Evolutionary conservation across 2,797 vertebrate species (phyloP), one percentile per base, ranked within the genome.

Genomic region (Buceros bicornis): DNA sequence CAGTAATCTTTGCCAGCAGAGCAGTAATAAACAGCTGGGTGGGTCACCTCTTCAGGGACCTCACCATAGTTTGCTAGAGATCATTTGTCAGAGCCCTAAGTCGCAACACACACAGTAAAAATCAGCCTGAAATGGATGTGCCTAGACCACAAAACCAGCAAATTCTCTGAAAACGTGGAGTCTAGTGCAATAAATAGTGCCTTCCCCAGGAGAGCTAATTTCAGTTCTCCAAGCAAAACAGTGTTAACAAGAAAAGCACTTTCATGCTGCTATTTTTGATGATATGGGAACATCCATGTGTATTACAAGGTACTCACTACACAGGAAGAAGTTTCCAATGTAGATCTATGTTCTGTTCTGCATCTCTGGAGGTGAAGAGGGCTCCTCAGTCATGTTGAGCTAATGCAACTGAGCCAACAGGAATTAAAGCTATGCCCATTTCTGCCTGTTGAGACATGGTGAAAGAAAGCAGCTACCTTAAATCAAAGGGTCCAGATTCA

Each of bases 401-500:
- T 94, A 87, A 91, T 57, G 74, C 1, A 2, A 67, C 45, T 71
- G 86, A 94, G 74, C 74, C 86, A 96, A 87, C 57, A 92, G 92
- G 92, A 94, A 97, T 95, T 87, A 95, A 91, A 89, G 84, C 71
- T 79, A 73, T 94, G 88, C 88, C 54, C 61, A 64, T 78, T 88
- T 42, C 86, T 96, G 83, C 96, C 81, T 95, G 94, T 96, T 93
- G 87, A 95, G 92, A 95, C 97, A 95, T 1, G 92, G 95, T 84
- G 60, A 95, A 87, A 92, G 83, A 94, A 94, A 97, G 82, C 93
- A 97, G 86, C 88, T 79, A 87, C 81, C 42, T 94, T 87, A 94
- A 95, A 95, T 97, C 95, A 97, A 97, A 97, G 88, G 47, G 92
- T 94, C 94, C 84, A 72, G 84, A 91, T 94, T 89, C 94, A 97